Evolutionary conservation across 2,797 vertebrate genomes (phyloP), one percentile per base, ranked within the genome.

Genomic region (Labeo calbasu): DNA sequence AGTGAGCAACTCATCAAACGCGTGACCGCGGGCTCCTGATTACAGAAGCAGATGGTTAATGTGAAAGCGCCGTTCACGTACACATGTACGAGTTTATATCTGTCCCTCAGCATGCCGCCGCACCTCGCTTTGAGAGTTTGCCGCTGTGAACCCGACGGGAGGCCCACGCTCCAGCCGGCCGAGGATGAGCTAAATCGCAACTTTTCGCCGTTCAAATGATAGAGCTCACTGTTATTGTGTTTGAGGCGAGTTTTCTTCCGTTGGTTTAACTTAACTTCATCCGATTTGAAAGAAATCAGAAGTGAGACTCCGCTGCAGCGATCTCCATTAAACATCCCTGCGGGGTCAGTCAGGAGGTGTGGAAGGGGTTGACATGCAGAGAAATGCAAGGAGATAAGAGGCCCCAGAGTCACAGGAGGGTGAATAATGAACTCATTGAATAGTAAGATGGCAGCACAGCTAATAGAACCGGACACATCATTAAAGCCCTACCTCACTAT

Each of bases 401-500:
- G 68, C 75, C 79, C 50, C 50, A 32, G 77, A 85, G 79, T 50
- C 82, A 78, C 66, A 51, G 21, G 40, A 80, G 81, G 61, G 53
- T 63, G 77, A 79, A 53, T 80, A 80, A 85, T 81, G 73, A 71
- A 86, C 80, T 83, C 65, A 81, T 77, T 84, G 77, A 77, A 86
- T 79, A 84, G 72, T 61, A 40, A 79, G 84, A 83, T 51, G 69
- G 81, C 63, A 77, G 82, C 23, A 48, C 25, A 76, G 78, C 79
- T 76, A 83, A 84, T 83, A 77, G 76, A 85, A 81, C 65, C 32
- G 21, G 87, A 84, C 87, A 86, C 77, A 63, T 83, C 72, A 81
- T 84, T 87, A 88, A 77, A 84, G 66, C 43, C 53, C 51, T 59
- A 63, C 50, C 61, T 57, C 81, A 77, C 72, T 36, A 36, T 55